Base-by-base conservation (phyloP, 2,113 vertebrate species). In the Callocephalon fimbriatum region DNA sequence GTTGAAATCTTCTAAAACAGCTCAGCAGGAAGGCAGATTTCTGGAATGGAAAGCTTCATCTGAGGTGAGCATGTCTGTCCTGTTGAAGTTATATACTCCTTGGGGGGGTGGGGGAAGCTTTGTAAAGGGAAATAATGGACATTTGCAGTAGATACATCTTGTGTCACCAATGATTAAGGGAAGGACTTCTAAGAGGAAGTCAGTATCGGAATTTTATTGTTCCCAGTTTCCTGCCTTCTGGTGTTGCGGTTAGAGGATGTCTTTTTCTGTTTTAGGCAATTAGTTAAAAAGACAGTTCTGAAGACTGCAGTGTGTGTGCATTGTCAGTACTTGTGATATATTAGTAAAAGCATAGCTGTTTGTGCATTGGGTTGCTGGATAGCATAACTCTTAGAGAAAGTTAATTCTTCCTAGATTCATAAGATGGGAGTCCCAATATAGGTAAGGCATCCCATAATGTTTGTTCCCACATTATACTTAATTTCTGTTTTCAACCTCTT, bases 121-220 rank as follows among this genome's bases (percentile, higher is more conserved):
- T 68, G 29, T 40, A 12, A 85, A 35, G 62, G 71, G 47, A 90
- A 79, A 47, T 47, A 54, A 5, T 35, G 54, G 58, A 25, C 25
- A 1, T 70, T 48, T 75, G 58, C 70, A 62, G 44, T 27, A 51
- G 61, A 48, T 61, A 29, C 0, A 0, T 73, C 62, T 73, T 76
- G 45, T 74, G 78, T 32, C 50, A 86, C 22, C 81, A 67, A 0
- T 37, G 42, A 59, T 86, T 50, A 92, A 88, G 59, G 88, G 42
- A 88, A 92, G 10, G 68, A 53, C 68, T 80, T 79, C 45, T 71
- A 59, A 68, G 61, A 63, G 88, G 81, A 94, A 96, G 58, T 53
- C 42, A 3, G 35, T 72, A 51, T 91, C 0, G 0, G 80, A 84
- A 56, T 66, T 76, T 56, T 73, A 91, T 93, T 92, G 54, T 94